Evolutionary conservation across 2,113 vertebrate genomes (phyloP).

Genomic region (Gobius niger): DNA sequence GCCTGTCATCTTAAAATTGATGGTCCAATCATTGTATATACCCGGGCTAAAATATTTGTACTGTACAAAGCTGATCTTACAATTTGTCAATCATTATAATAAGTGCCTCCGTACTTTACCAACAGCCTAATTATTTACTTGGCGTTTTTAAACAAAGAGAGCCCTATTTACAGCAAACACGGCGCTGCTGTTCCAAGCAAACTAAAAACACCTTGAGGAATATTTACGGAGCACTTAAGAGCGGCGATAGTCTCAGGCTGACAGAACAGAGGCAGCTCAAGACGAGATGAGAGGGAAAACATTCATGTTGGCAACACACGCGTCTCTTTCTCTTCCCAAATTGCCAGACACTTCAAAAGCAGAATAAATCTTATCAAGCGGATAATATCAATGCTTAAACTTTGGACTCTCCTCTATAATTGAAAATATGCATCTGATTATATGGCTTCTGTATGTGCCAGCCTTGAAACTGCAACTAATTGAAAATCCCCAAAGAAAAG

Average conservation of each 20-base stretch:
- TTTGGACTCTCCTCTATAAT: conserved; percentile 33
- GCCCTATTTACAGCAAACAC: conserved; percentile 43
- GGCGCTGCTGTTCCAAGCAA: conserved; percentile 41
- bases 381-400: conserved; percentile 35
- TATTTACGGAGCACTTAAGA: conserved; percentile 57
- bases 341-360: conserved; percentile 51
- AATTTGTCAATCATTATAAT: conserved; percentile 51
- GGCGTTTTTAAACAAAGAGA: conserved; percentile 49
- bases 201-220: conserved; percentile 60
- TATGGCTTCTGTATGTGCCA: conserved; percentile 3
- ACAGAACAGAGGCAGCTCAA: conserved; percentile 57
- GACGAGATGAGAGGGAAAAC: conserved; percentile 51
- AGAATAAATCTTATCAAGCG: conserved; percentile 33
- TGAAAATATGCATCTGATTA: conserved; percentile 25
- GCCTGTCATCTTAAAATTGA: conserved; percentile 24
- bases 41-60: conserved; percentile 19
- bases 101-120: conserved; percentile 33
- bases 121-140: conserved; percentile 43
- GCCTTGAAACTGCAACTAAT: conserved; percentile 12
- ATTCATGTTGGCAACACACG: conserved; percentile 29
- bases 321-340: conserved; percentile 42
- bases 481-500: background rate
- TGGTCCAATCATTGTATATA: conserved; percentile 27
- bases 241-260: conserved; percentile 46
- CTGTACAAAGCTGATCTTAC: conserved; percentile 24